These are phyloP conservation scores for Hoplodrina ambigua DNA, from an alignment of 2,888 invertebrate genomes.

Conservation along the genomic window DNA sequence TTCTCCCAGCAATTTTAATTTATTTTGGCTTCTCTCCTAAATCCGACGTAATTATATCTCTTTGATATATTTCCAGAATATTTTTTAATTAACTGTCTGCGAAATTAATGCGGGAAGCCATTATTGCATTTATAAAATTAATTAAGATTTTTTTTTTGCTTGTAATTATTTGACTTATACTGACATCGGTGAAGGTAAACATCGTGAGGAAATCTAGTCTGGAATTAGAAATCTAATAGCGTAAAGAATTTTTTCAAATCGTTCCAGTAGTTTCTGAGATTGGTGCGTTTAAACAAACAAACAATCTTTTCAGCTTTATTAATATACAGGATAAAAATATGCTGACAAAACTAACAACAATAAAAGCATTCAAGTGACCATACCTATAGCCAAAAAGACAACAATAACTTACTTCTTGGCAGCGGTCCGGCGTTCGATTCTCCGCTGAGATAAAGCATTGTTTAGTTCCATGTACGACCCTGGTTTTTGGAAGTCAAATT, in stretches of 20 bases:
- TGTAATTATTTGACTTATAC: background rate
- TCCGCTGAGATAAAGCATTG: conserved; percentile 39
- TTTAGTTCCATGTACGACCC: conserved; percentile 2
- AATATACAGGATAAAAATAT: background rate
- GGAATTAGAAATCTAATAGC: too few relatives aligned
- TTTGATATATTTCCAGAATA: conserved; percentile 32
- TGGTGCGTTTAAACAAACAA: too few relatives aligned
- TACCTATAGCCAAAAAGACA: conserved; percentile 23
- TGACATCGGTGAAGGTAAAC: background rate
- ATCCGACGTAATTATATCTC: conserved; percentile 12
- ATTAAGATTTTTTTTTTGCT: background rate
- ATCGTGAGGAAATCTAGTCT: too few relatives aligned
- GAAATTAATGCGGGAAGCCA: conserved; percentile 1
- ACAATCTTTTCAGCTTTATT: too few relatives aligned
- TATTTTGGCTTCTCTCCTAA: conserved; percentile 40
- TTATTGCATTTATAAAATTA: background rate
- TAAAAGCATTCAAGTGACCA: background rate
- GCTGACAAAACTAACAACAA: conserved; percentile 10
- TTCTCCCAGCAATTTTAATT: conserved; percentile 11
- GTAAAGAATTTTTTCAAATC: too few relatives aligned
- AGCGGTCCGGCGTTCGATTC: conserved; percentile 49
- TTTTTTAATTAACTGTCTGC: conserved; percentile 31
- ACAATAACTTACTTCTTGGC: conserved; percentile 45
- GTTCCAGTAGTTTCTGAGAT: too few relatives aligned
- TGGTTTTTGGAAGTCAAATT: conserved; percentile 46